Conservation (phyloP, 2,113 vertebrate genomes). For the Baryphthengus martii region DNA sequence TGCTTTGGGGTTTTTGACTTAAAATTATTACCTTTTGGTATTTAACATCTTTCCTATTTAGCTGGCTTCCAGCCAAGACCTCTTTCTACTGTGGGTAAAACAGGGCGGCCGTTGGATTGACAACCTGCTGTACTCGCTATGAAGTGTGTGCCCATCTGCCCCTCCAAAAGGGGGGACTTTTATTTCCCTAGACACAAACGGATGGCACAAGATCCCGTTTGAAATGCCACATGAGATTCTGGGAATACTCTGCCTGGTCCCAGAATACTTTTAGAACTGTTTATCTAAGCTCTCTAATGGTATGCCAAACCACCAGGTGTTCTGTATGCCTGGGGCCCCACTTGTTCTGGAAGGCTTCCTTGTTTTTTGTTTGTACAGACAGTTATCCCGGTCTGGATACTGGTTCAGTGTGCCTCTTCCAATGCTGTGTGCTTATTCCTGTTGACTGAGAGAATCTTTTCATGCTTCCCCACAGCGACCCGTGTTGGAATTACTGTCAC, state of each 20-base stretch:
- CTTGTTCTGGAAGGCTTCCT: constrained; percentile 35
- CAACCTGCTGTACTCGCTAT: neutral
- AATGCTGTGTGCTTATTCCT: neutral
- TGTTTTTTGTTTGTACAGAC: constrained; percentile 17
- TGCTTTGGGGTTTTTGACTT: neutral
- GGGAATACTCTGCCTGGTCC: neutral
- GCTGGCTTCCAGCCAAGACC: neutral
- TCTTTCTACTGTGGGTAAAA: neutral
- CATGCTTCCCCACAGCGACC: neutral
- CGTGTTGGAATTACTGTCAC: accelerated
- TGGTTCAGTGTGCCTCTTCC: neutral
- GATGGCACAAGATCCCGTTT: neutral
- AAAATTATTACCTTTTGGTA: neutral
- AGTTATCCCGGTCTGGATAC: neutral
- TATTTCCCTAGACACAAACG: neutral
- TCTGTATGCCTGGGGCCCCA: constrained; percentile 12
- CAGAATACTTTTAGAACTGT: neutral
- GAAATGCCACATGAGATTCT: neutral
- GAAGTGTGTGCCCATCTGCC: neutral
- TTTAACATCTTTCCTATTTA: neutral
- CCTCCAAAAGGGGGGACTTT: neutral
- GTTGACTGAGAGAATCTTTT: neutral
- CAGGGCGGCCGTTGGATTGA: neutral
- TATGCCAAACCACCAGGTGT: constrained; percentile 48
- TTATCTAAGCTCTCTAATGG: constrained; percentile 1